Evolutionary conservation across 2,888 invertebrate genomes (phyloP), one percentile per base, ranked within the genome.

Genomic region (Iselma pallidipennis): DNA sequence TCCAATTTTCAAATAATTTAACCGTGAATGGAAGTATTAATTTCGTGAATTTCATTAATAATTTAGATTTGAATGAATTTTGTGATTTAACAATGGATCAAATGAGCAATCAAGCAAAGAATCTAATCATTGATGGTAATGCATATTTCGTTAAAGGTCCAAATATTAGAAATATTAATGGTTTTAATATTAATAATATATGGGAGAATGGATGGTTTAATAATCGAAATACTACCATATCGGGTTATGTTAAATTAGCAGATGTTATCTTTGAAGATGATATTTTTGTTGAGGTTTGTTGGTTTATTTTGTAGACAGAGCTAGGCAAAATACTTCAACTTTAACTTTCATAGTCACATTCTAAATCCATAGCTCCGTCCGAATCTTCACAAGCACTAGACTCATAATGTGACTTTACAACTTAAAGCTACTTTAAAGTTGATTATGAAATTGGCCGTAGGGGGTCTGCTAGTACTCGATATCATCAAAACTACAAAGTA

Each of bases 191-290:
- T 21, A 57, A 75, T 2, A 58, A 81, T 23, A 67, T 84, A 12
- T 66, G 80, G 1, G 71, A 82, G 14, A 70, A 77, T 14, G 74
- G 82, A 48, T 88, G 88, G 88, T 77, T 86, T 66, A 76, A 74
- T 23, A 82, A 85, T 71, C 77, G 77, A 57, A 65, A 75, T 19
- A 68, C 74, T 1, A 66, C 74, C 49, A 65, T 79, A 12, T 69
- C 74, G 2, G 78, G 74, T 49, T 66, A 69, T 55, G 64, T 81
- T 12, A 65, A 73, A 33, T 73, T 83, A 37, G 66, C 71, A 59
- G 75, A 80, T 55, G 70, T 77, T 6, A 70, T 74, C 10, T 78
- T 83, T 31, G 65, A 77, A 60, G 73, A 76, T 45, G 67, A 78
- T 9, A 51, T 81, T 10, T 62, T 60, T 3, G 66, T 81, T 37